Percentiles rank a stretch among this genome's conserved stretches.
Conservation (phyloP, 2,888 invertebrate species). For the Melinaea menophilus region DNA sequence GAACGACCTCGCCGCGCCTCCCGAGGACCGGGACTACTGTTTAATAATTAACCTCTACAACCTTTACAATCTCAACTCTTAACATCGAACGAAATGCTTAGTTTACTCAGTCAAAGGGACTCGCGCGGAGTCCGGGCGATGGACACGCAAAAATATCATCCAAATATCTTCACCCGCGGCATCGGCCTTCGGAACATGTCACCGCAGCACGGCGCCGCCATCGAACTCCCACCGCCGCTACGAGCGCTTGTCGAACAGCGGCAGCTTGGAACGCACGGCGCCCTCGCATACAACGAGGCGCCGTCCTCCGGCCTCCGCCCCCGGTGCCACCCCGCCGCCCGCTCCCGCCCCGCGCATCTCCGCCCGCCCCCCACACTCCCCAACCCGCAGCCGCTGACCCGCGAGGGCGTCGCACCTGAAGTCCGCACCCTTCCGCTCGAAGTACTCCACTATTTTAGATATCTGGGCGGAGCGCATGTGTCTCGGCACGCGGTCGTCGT, state of each 20-base stretch:
- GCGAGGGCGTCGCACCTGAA: conserved; percentile 64
- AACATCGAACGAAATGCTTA: conserved; percentile 42
- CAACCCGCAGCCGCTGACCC: conserved; percentile 32
- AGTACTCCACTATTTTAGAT: conserved; percentile 91
- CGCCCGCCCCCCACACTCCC: conserved; percentile 30
- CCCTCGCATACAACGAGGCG: conserved; percentile 90
- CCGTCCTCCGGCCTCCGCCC: conserved; percentile 45
- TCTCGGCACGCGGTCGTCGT: conserved; percentile 81
- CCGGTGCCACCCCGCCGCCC: conserved; percentile 53
- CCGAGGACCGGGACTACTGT: neutral
- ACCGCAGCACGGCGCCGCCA: conserved; percentile 20
- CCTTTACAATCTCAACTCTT: conserved; percentile 38
- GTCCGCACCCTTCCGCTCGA: conserved; percentile 85
- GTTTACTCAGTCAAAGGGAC: conserved; percentile 43
- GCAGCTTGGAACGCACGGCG: conserved; percentile 90
- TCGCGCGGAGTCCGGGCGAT: conserved; percentile 8
- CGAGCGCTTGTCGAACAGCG: conserved; percentile 85
- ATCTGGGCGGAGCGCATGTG: conserved; percentile 83
- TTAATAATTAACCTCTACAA: conserved; percentile 31
- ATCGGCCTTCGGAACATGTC: conserved; percentile 9
- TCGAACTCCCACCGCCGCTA: conserved; percentile 43
- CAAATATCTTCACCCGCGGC: conserved; percentile 6
- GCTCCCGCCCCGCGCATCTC: conserved; percentile 48
- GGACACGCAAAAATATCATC: conserved; percentile 7
- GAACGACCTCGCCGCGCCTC: too few species aligned